Evolutionary conservation across 1,140 invertebrate genomes (phyloP), one percentile per base, ranked within the genome.

Genomic region (Branchinecta lynchi): DNA sequence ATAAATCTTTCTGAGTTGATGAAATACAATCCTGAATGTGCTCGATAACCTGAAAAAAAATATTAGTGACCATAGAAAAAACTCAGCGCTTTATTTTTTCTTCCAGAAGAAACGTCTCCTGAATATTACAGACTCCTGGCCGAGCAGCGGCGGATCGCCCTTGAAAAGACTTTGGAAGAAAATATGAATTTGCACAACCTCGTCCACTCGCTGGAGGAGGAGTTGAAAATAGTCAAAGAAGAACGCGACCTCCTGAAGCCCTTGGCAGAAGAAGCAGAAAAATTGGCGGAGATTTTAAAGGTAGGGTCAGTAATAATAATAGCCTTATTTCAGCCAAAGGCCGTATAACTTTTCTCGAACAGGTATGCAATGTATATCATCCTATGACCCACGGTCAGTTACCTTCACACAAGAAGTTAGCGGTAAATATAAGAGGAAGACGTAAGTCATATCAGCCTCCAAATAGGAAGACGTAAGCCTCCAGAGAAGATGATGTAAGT

Each of bases 81-180:
- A 12, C 1, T 12, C 12, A 60, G 1, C 6, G 6, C 2, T 60
- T 15, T 60, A 2, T 60, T 60, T 60, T 60, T 20, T 60, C 12
- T 6, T 60, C 2, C 51, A 60, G 51, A 60, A 12, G 12, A 12
- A 60, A 60, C 51, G 17, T 20, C 51, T 12, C 51, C 51, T 15
- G 51, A 60, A 60, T 60, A 60, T 60, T 60, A 60, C 51, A 1
- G 12, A 6, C 17, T 60, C 12, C 6, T 60, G 12, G 51, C 51
- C 51, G 51, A 60, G 51, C 51, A 60, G 51, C 51, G 51, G 12
- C 51, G 51, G 51, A 20, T 60, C 51, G 51, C 51, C 17, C 51
- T 60, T 20, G 51, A 60, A 6, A 60, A 60, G 6, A 60, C 51
- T 20, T 60, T 60, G 17, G 51, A 60, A 60, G 51, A 60, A 60